Evolutionary conservation across 2,113 vertebrate species (phyloP), one percentile per base, ranked within the genome.

Genomic region (Perccottus glenii): DNA sequence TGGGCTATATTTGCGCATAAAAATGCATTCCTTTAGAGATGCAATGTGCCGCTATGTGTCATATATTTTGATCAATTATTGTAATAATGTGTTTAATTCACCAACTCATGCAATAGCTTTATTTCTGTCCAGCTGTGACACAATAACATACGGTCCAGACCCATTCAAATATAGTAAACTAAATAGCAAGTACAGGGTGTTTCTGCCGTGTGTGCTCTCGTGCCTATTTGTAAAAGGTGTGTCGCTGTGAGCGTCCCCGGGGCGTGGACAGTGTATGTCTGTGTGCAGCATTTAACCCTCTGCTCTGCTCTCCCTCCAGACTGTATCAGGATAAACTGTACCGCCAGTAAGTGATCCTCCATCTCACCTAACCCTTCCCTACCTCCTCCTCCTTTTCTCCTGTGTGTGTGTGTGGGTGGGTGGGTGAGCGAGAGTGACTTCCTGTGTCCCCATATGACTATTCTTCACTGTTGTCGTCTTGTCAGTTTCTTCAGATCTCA

Each of bases 241-340:
- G 90, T 95, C 96, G 94, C 93, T 94, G 96, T 97, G 98, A 95
- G 95, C 92, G 95, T 99, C 98, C 98, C 98, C 98, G 88, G 97
- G 95, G 93, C 95, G 97, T 98, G 96, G 96, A 94, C 89, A 94
- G 89, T 95, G 88, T 96, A 91, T 95, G 94, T 77, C 38, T 96
- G 94, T 96, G 95, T 99, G 98, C 98, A 98, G 98, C 96, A 96
- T 86, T n/a, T 96, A 97, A 98, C 96, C 94, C 98, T 99, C 95
- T 99, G 96, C 96, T 99, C 96, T 99, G 88, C 88, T 96, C 96
- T 97, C 95, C 96, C 98, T 99, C 96, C 98, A 99, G 98, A 99
- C 97, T 99, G 98, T 99, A 97, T 98, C 96, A 99, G 97, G 98
- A 99, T 98, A 96, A 99, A 99, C 96, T 99, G 98, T 99, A 99